Evolutionary conservation across 1,140 invertebrate species (phyloP).

Genomic region (Drosophila lacteicornis): DNA sequence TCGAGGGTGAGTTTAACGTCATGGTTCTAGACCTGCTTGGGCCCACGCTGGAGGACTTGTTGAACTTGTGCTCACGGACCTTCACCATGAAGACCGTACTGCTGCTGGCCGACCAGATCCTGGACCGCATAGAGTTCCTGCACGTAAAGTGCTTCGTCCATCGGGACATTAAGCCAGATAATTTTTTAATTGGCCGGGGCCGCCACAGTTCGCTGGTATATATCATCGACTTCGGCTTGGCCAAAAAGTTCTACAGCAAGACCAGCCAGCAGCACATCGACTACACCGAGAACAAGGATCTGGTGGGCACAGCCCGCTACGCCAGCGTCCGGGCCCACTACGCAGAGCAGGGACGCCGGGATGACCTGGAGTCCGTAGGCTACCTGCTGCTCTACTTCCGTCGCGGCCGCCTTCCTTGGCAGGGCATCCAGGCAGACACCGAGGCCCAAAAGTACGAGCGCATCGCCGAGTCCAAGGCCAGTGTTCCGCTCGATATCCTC

Average conservation of each 20-base stretch:
- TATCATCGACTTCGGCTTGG: slow-evolving; percentile 97
- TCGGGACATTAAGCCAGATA: slow-evolving; percentile 96
- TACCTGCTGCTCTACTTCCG: slow-evolving; percentile 97
- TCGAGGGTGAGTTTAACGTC: slow-evolving; percentile 94
- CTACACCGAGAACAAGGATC: slow-evolving; percentile 96
- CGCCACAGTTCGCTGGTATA: slow-evolving; percentile 95
- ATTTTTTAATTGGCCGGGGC: slow-evolving; percentile 98
- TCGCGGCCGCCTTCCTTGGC: slow-evolving; percentile 94
- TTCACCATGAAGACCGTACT: slow-evolving; percentile 97
- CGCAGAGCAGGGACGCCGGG: slow-evolving; percentile 93
- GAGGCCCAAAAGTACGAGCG: slow-evolving; percentile 97
- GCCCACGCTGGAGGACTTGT: slow-evolving; percentile 96
- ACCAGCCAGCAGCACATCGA: slow-evolving; percentile 92
- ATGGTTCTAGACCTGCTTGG: slow-evolving; percentile 97
- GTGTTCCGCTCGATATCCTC: slow-evolving; percentile 93
- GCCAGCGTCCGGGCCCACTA: slow-evolving; percentile 97
- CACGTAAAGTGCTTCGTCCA: slow-evolving; percentile 97
- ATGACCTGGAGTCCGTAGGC: slow-evolving; percentile 96
- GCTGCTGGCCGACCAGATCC: slow-evolving; percentile 96
- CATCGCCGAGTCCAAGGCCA: slow-evolving; percentile 97
- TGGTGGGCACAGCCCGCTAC: slow-evolving; percentile 97
- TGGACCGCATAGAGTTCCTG: slow-evolving; percentile 94
- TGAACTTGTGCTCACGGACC: slow-evolving; percentile 95
- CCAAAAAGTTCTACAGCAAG: slow-evolving; percentile 95
- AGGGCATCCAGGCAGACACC: slow-evolving; percentile 94